Percentiles rank a stretch among this genome's conserved stretches.
phyloP scores from a whole-genome alignment of 2,888 invertebrate genomes.

The Cheilosia variabilis region DNA sequence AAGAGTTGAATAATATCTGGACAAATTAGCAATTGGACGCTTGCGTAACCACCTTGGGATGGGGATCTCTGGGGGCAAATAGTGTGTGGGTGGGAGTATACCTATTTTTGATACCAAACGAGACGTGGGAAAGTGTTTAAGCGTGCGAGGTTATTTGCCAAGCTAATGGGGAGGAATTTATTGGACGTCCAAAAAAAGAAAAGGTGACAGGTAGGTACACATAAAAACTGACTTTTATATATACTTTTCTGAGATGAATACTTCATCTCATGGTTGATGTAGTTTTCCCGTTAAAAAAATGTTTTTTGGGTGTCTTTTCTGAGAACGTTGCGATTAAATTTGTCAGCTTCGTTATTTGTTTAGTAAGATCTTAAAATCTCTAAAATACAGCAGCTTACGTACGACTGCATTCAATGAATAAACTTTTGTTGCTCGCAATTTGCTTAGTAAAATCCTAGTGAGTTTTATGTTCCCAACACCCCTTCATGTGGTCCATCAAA shows the following conservation, averaged over 20 bases:
- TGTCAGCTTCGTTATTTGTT: too few species aligned
- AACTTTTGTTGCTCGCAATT: too few species aligned
- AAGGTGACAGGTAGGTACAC: too few species aligned
- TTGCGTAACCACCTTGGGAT: constrained; percentile 11
- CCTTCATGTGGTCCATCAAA: too few species aligned
- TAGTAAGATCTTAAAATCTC: too few species aligned
- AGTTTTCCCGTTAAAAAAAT: not conserved
- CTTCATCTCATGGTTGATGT: not conserved
- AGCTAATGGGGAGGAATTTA: constrained; percentile 21
- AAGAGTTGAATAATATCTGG: not conserved
- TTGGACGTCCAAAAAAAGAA: not conserved
- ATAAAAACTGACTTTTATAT: too few species aligned
- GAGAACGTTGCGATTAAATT: too few species aligned
- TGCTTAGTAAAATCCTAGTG: too few species aligned
- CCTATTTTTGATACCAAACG: constrained; percentile 9
- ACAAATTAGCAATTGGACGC: not conserved
- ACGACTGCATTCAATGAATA: too few species aligned
- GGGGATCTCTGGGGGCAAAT: constrained; percentile 21
- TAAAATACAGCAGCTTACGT: too few species aligned
- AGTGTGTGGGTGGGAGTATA: constrained; percentile 32
- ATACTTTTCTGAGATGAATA: too few species aligned
- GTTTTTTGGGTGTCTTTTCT: not conserved
- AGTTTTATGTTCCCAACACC: too few species aligned
- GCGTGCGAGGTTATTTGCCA: constrained; percentile 14
- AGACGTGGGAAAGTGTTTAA: not conserved